Conservation (phyloP, 2,888 invertebrate genomes). For the Eupsilia transversa region DNA sequence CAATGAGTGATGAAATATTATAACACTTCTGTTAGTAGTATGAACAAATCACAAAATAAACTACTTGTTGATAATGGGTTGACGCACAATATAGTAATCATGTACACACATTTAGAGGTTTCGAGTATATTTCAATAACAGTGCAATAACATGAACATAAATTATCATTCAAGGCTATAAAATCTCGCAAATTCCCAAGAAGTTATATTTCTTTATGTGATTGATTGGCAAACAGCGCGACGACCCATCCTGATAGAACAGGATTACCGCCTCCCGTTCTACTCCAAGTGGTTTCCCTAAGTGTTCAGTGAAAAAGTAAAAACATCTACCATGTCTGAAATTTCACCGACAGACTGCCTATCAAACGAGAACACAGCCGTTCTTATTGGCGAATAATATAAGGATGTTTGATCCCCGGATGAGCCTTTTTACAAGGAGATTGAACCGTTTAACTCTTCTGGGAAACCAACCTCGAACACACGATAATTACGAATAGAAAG, state of each 20-base stretch:
- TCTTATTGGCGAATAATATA: not conserved
- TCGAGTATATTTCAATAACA: not conserved
- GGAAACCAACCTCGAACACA: not conserved
- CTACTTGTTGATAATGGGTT: not conserved
- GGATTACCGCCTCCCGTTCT: not conserved
- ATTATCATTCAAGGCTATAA: not conserved
- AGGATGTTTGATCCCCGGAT: not conserved
- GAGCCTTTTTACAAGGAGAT: not conserved
- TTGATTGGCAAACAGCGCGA: conserved; percentile 16
- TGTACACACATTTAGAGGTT: not conserved
- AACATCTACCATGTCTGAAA: not conserved
- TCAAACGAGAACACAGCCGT: not conserved
- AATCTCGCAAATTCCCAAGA: not conserved
- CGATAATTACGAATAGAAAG: conserved; percentile 3
- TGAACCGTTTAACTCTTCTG: not conserved
- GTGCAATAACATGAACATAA: not conserved
- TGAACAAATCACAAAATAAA: not conserved
- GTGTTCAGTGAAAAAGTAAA: not conserved
- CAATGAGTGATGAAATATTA: conserved; percentile 12
- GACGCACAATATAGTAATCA: not conserved
- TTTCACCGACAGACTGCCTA: too few species aligned
- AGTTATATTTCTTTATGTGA: not conserved
- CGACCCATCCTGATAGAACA: not conserved
- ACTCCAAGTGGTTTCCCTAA: not conserved
- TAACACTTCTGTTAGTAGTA: not conserved